Conservation (phyloP, 2,113 vertebrate genomes). For the Muntiacus reevesi region DNA sequence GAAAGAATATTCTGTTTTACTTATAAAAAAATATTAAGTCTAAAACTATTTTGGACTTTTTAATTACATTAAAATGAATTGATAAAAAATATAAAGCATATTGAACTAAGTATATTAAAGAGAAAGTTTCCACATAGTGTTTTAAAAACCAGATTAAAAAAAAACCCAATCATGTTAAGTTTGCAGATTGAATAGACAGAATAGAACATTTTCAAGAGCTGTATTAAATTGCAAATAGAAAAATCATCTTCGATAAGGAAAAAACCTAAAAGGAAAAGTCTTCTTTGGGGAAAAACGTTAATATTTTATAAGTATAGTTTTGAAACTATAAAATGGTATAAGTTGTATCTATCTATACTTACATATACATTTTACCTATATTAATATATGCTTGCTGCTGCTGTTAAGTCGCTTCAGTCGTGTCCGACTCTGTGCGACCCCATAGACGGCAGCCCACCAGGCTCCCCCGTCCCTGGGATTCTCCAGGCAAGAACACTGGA, state of each 20-base stretch:
- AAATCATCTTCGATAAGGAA: neutral
- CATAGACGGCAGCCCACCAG: no score
- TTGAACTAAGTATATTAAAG: neutral
- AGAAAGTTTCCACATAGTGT: neutral
- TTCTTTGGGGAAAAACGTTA: neutral
- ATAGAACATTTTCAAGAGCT: constrained; percentile 4
- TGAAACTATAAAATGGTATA: neutral
- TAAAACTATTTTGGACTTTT: constrained; percentile 6
- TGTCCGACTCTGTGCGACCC: no score
- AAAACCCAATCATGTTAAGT: constrained; percentile 11
- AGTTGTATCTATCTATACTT: neutral
- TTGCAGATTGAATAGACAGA: constrained; percentile 15
- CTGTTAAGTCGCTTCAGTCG: no score
- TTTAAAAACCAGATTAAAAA: neutral
- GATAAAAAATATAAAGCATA: constrained; percentile 15
- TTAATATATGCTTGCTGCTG: neutral
- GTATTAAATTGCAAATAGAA: constrained; percentile 12
- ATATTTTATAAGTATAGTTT: neutral
- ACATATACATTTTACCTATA: neutral
- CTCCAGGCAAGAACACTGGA: no score
- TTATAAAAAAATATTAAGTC: neutral
- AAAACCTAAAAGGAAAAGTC: neutral
- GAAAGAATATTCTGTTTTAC: neutral
- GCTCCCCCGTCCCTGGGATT: no score
- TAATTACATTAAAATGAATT: neutral